Evolutionary conservation across 2,888 invertebrate species (phyloP).

Genomic region (Empis stercorea): DNA sequence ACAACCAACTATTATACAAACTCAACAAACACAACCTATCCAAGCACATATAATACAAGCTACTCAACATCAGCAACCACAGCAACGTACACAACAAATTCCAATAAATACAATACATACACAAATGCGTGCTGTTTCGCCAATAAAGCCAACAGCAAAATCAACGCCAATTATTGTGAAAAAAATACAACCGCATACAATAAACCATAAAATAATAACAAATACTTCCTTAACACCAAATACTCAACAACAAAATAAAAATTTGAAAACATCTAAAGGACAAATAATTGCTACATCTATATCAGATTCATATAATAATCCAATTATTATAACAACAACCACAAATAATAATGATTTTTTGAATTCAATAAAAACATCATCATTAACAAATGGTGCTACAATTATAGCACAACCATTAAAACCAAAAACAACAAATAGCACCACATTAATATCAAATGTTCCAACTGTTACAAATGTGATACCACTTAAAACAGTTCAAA

Average conservation of each 20-base stretch:
- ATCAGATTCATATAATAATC: background rate
- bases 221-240: conserved; percentile 3
- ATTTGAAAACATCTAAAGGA: background rate
- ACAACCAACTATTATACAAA: conserved; percentile 9
- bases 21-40: conserved; percentile 9
- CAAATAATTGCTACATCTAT: background rate
- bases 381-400: background rate
- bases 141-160: conserved; percentile 8
- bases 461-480: background rate
- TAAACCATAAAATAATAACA: conserved; percentile 5
- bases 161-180: conserved; percentile 14
- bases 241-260: background rate
- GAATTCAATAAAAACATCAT: background rate
- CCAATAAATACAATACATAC: conserved; percentile 22
- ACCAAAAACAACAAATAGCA: conserved; percentile 6
- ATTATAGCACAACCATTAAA: conserved; percentile 6
- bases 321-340: background rate
- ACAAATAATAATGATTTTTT: background rate
- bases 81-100: conserved; percentile 10
- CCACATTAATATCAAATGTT: background rate
- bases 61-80: conserved; percentile 9
- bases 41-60: conserved; percentile 9
- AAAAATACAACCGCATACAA: conserved; percentile 17
- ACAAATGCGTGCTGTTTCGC: conserved; percentile 23
- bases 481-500: conserved; percentile 11